A percentile compares a stretch with the other conserved stretches of the same genome.
Conservation (phyloP, 2,113 vertebrate genomes). For the Malurus alboscapulatus region DNA sequence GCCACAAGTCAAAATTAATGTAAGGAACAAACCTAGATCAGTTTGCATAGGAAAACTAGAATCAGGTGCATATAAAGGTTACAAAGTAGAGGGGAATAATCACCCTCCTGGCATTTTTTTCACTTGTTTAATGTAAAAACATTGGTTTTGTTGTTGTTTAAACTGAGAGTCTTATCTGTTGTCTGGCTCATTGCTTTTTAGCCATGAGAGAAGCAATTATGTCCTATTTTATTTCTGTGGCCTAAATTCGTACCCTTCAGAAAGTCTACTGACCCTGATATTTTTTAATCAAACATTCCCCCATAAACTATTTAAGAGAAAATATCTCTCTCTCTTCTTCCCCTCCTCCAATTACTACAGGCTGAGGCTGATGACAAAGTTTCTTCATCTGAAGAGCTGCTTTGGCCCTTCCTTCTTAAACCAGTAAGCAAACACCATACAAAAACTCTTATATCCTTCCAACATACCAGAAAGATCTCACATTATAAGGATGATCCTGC, state of each 20-base stretch:
- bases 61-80: neutral
- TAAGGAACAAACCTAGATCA: neutral
- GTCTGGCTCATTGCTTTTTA: neutral
- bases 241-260: neutral
- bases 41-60: neutral
- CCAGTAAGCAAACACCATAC: neutral
- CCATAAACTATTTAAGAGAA: neutral
- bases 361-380: neutral
- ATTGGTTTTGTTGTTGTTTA: neutral
- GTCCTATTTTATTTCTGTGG: neutral
- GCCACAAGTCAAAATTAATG: neutral
- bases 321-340: neutral
- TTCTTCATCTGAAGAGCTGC: neutral
- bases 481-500: neutral
- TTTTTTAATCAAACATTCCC: neutral
- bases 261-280: neutral
- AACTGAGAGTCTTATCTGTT: neutral
- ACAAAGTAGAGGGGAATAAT: neutral
- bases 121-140: neutral
- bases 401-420: neutral
- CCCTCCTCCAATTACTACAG: neutral
- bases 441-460: neutral
- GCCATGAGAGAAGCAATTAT: neutral
- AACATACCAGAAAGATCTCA: neutral
- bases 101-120: neutral